Evolutionary conservation across 1,140 invertebrate species (phyloP), one percentile per base, ranked within the genome.

Genomic region (Drosophila truncata): DNA sequence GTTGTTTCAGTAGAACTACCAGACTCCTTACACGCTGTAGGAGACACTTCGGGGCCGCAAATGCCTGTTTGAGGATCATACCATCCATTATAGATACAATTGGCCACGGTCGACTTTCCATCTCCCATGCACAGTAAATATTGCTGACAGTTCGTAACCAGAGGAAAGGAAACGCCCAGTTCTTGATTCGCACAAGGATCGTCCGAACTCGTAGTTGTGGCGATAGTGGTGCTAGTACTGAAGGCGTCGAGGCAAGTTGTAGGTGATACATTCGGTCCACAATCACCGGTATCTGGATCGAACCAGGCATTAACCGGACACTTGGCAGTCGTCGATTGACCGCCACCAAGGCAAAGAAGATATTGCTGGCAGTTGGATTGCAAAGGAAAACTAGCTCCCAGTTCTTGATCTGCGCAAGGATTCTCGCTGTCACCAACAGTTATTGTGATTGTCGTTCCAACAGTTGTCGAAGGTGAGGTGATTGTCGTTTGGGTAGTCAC

Each of bases 121-220:
- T 91, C 75, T 10, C 66, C 80, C 63, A 78, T 66, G 55, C 87
- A 91, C 4, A 91, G 16, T 16, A 91, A 77, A 41, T 91, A 91
- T 25, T 87, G 46, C 14, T 69, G 14, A 27, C 87, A 91, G 39
- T 91, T 67, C 4, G 49, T 64, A 3, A 58, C 54, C 18, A 80
- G 10, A 2, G 87, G 80, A 50, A 49, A 91, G 0, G 87, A 83
- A 4, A 27, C 37, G 11, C 87, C 87, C 2, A 60, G 10, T 0
- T 77, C 52, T 27, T 87, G 54, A 41, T 57, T 46, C 8, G 41
- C 54, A 55, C 87, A 91, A 3, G 61, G 41, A 14, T 91, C 50
- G 0, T 59, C 35, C 2, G 59, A 31, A 8, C 37, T 67, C 27
- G 29, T 3, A 4, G 82, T 78, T 10, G 69, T 41, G 13, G 11